A percentile compares a stretch with the other conserved stretches of the same genome.
Evolutionary conservation across 2,888 invertebrate species (phyloP).

Genomic region (Margaritifera margaritifera): DNA sequence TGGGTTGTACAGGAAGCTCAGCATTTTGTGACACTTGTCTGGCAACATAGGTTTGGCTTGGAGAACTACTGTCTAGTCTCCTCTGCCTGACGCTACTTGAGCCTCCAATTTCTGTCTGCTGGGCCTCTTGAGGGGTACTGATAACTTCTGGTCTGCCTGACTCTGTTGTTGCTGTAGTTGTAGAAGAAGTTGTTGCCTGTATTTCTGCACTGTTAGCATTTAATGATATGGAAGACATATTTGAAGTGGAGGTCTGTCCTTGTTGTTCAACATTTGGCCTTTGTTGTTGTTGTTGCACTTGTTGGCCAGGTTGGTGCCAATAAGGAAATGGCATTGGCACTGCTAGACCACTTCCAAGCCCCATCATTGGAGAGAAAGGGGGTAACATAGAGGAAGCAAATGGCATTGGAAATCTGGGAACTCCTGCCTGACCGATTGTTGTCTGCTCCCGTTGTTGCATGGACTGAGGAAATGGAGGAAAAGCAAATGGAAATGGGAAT

Average conservation of each 20-base stretch:
- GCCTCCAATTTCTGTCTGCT: too few relatives aligned
- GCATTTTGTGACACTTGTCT: too few relatives aligned
- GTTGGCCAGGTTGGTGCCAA: constrained; percentile 19
- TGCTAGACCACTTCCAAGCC: constrained; percentile 7
- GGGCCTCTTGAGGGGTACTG: too few relatives aligned
- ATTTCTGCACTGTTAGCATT: background rate
- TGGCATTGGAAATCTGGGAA: constrained; percentile 35
- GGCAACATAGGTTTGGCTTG: background rate
- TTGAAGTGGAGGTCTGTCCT: background rate
- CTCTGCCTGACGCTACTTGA: too few relatives aligned
- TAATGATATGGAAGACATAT: background rate
- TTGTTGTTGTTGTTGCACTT: constrained; percentile 8
- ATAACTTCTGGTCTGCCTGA: too few relatives aligned
- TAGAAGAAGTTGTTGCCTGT: too few relatives aligned
- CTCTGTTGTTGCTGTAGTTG: too few relatives aligned
- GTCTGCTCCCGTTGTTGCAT: background rate
- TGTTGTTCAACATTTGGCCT: background rate
- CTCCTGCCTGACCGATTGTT: constrained; percentile 8
- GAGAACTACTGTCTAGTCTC: too few relatives aligned
- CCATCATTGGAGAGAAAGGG: constrained; percentile 24
- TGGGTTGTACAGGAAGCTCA: too few relatives aligned
- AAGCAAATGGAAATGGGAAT: constrained; percentile 35
- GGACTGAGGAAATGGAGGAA: constrained; percentile 34
- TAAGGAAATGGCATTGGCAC: constrained; percentile 2
- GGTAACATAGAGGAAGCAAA: constrained; percentile 35